Evolutionary conservation across 2,113 vertebrate genomes (phyloP), one percentile per base, ranked within the genome.

Genomic region (Pomatorhinus ruficollis): DNA sequence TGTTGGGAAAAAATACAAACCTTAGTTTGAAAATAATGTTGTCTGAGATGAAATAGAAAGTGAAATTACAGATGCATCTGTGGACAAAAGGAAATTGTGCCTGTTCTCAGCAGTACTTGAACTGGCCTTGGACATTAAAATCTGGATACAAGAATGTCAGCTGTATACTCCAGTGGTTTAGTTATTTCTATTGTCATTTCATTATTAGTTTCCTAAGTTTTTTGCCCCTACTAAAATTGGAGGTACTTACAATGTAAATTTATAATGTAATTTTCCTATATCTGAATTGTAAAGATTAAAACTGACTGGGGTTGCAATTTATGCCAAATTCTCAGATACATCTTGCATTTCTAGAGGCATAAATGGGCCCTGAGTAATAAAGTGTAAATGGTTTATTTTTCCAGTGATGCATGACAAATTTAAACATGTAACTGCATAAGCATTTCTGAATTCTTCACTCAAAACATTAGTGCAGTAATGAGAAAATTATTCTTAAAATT

Each of bases 361-460:
- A 74, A 91, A 54, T 78, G 24, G 20, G 47, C 19, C 23, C 64
- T 49, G 71, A 81, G 28, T 47, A 89, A 81, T 75, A 52, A 91
- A 84, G 44, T 66, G 13, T 75, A 90, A 92, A 78, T 59, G 15
- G 66, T 77, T 96, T 88, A 40, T 79, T 92, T 93, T 96, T 92
- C 37, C 69, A 92, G 37, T 78, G 71, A 44, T 86, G 42, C 35
- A 33, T 90, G 79, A 86, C 54, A 56, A 83, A 92, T 92, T 57
- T 81, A 83, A 90, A 47, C 68, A 74, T 54, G 59, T 80, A 74
- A 87, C 59, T 63, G 35, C 50, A 45, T 42, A 80, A 77, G 16
- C 30, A 27, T 86, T 77, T 80, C 15, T 90, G 59, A 77, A 31
- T 86, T 92, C 30, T 86, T 77, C 39, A 22, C 50, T 90, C 14